Base-by-base conservation (phyloP, 37 sponge, comb jelly and placozoan genomes). In the Chondrosia reniformis region DNA sequence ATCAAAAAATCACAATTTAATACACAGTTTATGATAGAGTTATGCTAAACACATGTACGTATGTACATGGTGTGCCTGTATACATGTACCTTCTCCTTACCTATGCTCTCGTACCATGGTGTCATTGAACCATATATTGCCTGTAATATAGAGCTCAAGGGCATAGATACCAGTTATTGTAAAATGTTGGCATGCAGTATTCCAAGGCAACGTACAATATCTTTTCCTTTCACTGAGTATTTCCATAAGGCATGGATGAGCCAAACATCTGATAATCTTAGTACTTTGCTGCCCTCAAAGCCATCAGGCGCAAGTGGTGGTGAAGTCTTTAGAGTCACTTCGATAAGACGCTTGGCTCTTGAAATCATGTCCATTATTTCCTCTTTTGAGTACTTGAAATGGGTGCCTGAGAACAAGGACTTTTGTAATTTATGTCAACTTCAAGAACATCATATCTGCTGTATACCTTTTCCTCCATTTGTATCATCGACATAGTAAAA, bases 401-500 rank as follows among this genome's bases (percentile, higher is more conserved):
- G 84, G 24, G 89, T 88, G 7, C 89, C 89, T 88, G 72, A 1
- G n/a, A n/a, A n/a, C n/a, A n/a, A n/a, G n/a, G n/a, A n/a, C n/a
- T n/a, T n/a, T n/a, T n/a, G n/a, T n/a, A n/a, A n/a, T n/a, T n/a
- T n/a, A n/a, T n/a, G n/a, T n/a, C n/a, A 59, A 13, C n/a, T 49
- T 19, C 52, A 49, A 10, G 15, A 10, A 49, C 15, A 15, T 19
- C 52, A 49, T 19, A 10, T 49, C 52, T 15, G 52, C 52, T 49
- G 15, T 59, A 30, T 32, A 87, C 92, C 92, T 81, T 74, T 67
- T 55, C 92, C 92, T 46, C 28, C 75, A 62, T 84, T 87, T 33
- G 89, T 81, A 72, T 91, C 92, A 71, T 91, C 92, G 33, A 91
- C 92, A 25, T 87, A 91, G 65, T 84, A 91, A 24, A 55, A 81